Evolutionary conservation across 2,888 invertebrate species (phyloP), one percentile per base, ranked within the genome.

Genomic region (Macropis europaea): DNA sequence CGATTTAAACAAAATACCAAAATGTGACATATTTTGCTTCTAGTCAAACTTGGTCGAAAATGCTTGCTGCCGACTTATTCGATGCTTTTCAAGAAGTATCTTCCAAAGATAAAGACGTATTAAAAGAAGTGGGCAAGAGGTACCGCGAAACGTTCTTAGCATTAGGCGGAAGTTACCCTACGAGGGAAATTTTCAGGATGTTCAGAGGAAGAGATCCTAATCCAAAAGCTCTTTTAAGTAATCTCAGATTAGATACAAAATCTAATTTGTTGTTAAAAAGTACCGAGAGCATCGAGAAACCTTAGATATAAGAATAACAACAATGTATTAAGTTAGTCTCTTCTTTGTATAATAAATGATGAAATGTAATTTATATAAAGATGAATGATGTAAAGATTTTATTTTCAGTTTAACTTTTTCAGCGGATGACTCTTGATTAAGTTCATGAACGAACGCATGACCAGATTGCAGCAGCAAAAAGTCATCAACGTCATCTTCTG

Each of bases 151-250:
- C 97, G 1, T 97, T 95, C 90, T 92, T 99, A 72, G 92, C 95
- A 0, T 91, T 94, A 2, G 97, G 97, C 5, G 97, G 98, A 2
- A 94, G 95, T 71, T 93, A 94, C 76, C 94, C 96, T 76, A 94
- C 97, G 0, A 93, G 93, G 72, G 96, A 98, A 91, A 93, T 97
- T 4, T 99, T 99, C 90, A 92, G 98, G 63, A 93, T 95, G 86
- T 99, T 98, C 90, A 92, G 97, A 73, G 98, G 98, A 0, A 92
- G 98, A 52, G 98, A 99, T 90, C 98, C 98, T 0, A 95, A 95
- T 1, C 94, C 95, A 0, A 94, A 95, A 86, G 96, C 97, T 0
- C 90, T 97, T 36, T 90, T 97, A 0, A 93, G 92, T 79, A 92
- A 92, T 68, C 90, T 94, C 47, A 93, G 93, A 36, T 87, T 93